These are phyloP conservation scores for Lophotriccus pileatus DNA, from an alignment of 2,797 vertebrate species.

Conservation along the genomic window DNA sequence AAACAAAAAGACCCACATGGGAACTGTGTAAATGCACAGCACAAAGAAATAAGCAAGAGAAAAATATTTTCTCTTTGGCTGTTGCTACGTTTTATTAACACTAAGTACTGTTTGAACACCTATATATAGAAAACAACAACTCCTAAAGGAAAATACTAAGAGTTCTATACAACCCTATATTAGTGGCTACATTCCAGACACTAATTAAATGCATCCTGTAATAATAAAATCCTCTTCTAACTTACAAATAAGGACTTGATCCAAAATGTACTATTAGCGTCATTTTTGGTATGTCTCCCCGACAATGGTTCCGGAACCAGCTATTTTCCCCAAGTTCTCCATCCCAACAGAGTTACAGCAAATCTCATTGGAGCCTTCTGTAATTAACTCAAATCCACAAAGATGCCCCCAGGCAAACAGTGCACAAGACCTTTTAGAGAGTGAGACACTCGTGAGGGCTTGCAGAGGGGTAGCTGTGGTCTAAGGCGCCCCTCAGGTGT, in stretches of 20 bases:
- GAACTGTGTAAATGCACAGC: background rate
- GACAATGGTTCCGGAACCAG: background rate
- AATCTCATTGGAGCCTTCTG: background rate
- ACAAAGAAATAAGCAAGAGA: background rate
- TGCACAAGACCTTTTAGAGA: accelerated
- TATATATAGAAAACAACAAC: background rate
- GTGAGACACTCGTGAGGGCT: accelerated
- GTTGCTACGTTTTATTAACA: background rate
- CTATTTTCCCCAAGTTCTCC: background rate
- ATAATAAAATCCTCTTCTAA: background rate
- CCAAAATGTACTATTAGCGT: background rate
- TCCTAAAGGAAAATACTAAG: background rate
- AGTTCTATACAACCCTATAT: background rate
- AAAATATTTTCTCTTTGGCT: background rate
- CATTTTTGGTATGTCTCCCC: too few relatives aligned
- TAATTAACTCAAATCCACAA: background rate
- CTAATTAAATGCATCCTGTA: background rate
- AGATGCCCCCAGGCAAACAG: background rate
- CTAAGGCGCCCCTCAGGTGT: background rate
- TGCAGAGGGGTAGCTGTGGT: background rate
- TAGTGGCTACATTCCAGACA: background rate
- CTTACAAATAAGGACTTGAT: background rate
- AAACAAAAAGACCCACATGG: background rate
- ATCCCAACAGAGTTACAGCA: background rate
- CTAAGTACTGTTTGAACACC: background rate